A percentile compares a stretch with the other conserved stretches of the same genome.
These are phyloP conservation scores for Neotoma lepida DNA, from an alignment of 2,113 vertebrate species.

Conservation along the genomic window DNA sequence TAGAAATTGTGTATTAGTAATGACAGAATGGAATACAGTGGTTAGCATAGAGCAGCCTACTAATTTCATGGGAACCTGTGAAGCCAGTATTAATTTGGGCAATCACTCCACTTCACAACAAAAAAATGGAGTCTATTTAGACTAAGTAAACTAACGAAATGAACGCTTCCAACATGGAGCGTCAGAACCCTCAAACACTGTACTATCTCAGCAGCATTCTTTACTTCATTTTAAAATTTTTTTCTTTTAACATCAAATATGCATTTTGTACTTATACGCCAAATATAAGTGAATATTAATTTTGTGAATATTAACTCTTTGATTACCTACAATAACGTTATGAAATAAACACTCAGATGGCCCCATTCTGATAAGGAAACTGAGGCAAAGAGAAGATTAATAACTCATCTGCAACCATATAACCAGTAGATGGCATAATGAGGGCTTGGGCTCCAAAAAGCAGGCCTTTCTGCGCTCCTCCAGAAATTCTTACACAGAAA, in stretches of 20 bases:
- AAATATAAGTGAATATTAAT: too few relatives aligned
- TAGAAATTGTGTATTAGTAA: background rate
- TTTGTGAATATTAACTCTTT: background rate
- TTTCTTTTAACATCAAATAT: background rate
- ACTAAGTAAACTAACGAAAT: background rate
- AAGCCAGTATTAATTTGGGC: background rate
- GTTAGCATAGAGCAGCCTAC: background rate
- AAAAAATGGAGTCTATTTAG: background rate
- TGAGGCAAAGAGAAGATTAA: background rate
- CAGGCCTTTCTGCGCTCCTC: background rate
- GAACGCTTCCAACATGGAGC: background rate
- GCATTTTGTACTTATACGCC: background rate
- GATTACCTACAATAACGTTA: background rate
- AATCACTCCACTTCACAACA: background rate
- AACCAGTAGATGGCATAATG: background rate
- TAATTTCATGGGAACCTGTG: background rate
- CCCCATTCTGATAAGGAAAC: background rate
- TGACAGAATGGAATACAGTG: background rate
- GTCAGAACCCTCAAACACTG: background rate
- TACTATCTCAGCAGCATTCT: accelerated
- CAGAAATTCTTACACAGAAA: background rate
- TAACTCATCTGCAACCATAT: background rate
- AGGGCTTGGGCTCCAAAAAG: background rate
- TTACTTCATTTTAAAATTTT: background rate
- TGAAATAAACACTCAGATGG: background rate